Evolutionary conservation across 2,113 vertebrate genomes (phyloP), one percentile per base, ranked within the genome.

Genomic region (Nanorana parkeri): DNA sequence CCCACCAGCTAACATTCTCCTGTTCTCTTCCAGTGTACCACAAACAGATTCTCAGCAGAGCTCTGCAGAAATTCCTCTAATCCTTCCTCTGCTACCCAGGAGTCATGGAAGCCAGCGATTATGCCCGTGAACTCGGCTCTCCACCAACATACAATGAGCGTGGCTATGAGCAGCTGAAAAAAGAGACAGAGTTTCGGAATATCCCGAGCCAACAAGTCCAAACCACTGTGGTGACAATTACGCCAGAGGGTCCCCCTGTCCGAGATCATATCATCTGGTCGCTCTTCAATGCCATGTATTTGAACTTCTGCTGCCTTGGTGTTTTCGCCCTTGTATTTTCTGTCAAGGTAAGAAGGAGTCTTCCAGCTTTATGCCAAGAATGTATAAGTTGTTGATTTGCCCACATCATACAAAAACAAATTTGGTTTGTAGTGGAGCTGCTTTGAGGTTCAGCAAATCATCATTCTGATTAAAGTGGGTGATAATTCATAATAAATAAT

Each of bases 241-340:
- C 17, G 23, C 41, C 67, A 0, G 66, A 51, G 2, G 36, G 13
- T 4, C 55, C 68, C 2, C 21, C 54, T 41, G 24, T 80, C 10
- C 78, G 78, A 21, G 78, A 80, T 52, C 58, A 72, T 20, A 16
- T 79, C 3, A 67, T 67, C 16, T 79, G 77, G 77, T 79, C 77
- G 1, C 0, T 79, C 32, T 79, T 79, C 29, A 79, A 79, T 21
- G 68, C 52, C 77, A 5, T 68, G 20, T 79, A 67, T 54, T 11
- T 79, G 29, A 79, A 79, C 24, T 58, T 68, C 65, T 79, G 64
- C 54, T 79, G 77, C 65, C 64, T 79, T 13, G 77, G 77, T 24
- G 5, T 79, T 11, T 1, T 66, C 64, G 77, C 77, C 19, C 16
- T 79, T 21, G 54, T 79, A 3, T 68, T 68, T 52, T 79, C 77